phyloP scores from a whole-genome alignment of 1,140 invertebrate genomes.

The Drosophila tristis region DNA sequence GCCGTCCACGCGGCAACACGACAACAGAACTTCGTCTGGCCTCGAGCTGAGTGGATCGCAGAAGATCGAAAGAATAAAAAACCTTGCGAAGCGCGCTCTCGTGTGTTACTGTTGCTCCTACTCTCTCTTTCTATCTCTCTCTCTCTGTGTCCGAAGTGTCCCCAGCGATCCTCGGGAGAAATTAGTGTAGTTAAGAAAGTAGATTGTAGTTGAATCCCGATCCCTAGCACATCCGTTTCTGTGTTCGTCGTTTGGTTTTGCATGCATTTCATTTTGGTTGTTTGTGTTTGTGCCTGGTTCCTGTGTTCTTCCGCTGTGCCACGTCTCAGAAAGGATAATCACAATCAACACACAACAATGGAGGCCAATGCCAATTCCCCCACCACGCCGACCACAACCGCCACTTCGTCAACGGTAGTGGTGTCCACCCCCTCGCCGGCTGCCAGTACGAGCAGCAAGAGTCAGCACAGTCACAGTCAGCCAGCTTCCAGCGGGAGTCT shows the following conservation, averaged over 20 bases:
- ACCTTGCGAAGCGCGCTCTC: slow-evolving; percentile 44
- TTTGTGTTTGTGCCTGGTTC: slow-evolving; percentile 60
- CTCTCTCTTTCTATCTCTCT: not conserved
- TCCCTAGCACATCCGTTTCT: slow-evolving; percentile 26
- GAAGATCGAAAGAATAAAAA: slow-evolving; percentile 42
- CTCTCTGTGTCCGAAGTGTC: slow-evolving; percentile 9
- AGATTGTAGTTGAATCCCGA: slow-evolving; percentile 37
- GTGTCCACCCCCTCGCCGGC: slow-evolving; percentile 42
- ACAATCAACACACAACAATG: slow-evolving; percentile 28
- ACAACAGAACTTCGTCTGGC: slow-evolving; percentile 80
- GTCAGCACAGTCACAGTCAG: slow-evolving; percentile 43
- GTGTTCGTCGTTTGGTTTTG: slow-evolving; percentile 41
- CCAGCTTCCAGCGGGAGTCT: slow-evolving; percentile 46
- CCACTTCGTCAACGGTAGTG: slow-evolving; percentile 34
- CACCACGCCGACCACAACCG: slow-evolving; percentile 42
- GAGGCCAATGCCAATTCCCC: slow-evolving; percentile 58
- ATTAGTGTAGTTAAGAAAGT: slow-evolving; percentile 28
- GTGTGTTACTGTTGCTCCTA: slow-evolving; percentile 25
- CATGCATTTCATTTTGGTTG: slow-evolving; percentile 63
- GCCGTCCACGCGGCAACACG: slow-evolving; percentile 39
- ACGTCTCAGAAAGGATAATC: slow-evolving; percentile 9
- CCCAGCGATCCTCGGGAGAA: not conserved
- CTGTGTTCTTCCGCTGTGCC: slow-evolving; percentile 20
- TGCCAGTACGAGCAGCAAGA: slow-evolving; percentile 43
- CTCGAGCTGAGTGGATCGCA: slow-evolving; percentile 77